Base-by-base conservation (phyloP, 2,888 invertebrate genomes). In the Lydus trimaculatus region DNA sequence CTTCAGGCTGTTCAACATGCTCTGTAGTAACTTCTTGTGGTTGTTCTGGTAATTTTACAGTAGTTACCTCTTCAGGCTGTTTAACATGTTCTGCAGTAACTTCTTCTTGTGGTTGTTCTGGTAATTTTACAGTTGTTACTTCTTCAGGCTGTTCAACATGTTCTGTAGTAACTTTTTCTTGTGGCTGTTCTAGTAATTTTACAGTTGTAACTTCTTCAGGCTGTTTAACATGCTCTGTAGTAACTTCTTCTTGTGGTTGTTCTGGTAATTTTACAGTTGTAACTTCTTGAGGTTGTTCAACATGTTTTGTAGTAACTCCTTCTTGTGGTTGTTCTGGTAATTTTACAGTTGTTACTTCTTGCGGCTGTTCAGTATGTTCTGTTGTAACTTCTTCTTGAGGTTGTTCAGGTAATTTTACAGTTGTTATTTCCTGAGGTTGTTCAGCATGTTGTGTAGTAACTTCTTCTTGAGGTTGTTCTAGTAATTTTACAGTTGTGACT, bases 371-470 rank as follows among this genome's bases (percentile, higher is more conserved):
- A 17, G 36, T 20, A n/a, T 39, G 15, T 61, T 61, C n/a, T 13
- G 6, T 8, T 11, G 25, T 17, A 20, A 5, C n/a, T 25, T 28
- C 25, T 64, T 28, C 58, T 31, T 58, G 25, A 15, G 67, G 20
- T 31, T 13, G 17, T 25, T 23, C 59, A 60, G 63, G 4, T 17
- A 31, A 36, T 62, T 52, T 63, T 62, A 33, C 52, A 36, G 64
- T 59, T 43, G 65, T 62, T 58, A 25, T 36, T 31, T 62, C 67
- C 31, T 65, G 43, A 36, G 58, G 36, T 36, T 48, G 56, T 58
- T 67, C 71, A 66, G 65, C 69, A 69, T 31, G 15, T 58, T 58
- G 68, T 59, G n/a, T 33, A n/a, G 64, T 63, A 1, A 17, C 48
- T 33, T 48, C 33, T 31, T 39, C 31, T 31, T 28, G 52, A 36